phyloP scores from a whole-genome alignment of 2,797 vertebrate species.

The Oreochromis mossambicus region DNA sequence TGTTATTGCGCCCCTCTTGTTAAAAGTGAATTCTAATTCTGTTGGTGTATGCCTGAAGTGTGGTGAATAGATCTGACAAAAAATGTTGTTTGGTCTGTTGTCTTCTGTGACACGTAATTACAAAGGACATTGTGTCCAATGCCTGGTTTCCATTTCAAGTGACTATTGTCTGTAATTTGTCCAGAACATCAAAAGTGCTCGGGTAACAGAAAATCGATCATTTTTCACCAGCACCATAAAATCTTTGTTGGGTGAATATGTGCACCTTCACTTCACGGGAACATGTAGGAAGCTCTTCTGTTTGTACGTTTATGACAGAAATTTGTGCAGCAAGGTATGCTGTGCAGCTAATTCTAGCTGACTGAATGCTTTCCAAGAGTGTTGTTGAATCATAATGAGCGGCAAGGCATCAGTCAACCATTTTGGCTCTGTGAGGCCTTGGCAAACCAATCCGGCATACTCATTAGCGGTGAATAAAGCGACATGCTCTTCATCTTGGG shows the following conservation, averaged over 20 bases:
- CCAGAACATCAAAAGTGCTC: not conserved
- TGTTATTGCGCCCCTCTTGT: not conserved
- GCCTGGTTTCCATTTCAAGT: not conserved
- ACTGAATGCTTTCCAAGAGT: not conserved
- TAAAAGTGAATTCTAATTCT: not conserved
- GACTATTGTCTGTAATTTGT: not conserved
- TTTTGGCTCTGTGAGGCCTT: constrained; percentile 36
- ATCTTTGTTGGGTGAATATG: not conserved
- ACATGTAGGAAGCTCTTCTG: not conserved
- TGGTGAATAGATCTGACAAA: constrained; percentile 9
- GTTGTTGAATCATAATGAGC: not conserved
- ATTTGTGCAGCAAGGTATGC: accelerated
- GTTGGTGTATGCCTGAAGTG: not conserved
- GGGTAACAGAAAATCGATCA: not conserved
- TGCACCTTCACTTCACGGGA: not conserved
- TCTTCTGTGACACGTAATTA: constrained; percentile 13
- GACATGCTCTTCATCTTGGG: constrained; percentile 12
- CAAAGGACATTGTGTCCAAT: not conserved
- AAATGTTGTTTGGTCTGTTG: not conserved
- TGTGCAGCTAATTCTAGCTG: not conserved
- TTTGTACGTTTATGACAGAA: not conserved
- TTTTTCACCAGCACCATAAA: not conserved
- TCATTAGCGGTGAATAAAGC: constrained; percentile 35
- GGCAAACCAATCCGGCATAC: not conserved
- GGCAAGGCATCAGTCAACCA: not conserved